Base-by-base conservation (phyloP, 37 sponge, comb jelly and placozoan genomes). In the Cladorhizidae sp. region DNA sequence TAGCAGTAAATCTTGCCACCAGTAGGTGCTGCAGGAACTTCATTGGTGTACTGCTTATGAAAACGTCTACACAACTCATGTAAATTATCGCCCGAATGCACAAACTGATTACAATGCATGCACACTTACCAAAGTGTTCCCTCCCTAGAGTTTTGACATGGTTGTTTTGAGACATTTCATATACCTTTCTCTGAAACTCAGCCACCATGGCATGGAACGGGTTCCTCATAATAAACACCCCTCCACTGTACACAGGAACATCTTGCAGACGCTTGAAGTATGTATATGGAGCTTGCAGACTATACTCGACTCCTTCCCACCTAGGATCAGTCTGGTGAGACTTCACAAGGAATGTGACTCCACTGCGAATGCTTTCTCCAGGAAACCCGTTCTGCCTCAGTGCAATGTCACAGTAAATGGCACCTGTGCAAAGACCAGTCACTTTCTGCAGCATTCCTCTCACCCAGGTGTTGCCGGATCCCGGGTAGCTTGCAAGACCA, bases 341-440 rank as follows among this genome's bases (percentile, higher is more conserved):
- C 74, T 89, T 89, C 14, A 89, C 80, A 18, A 84, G 85, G 22
- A 89, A 67, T 1, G 76, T 71, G 15, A 50, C 36, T 12, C 85
- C 85, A 80, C 76, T 89, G 21, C 70, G 32, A 18, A 89, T 70
- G 22, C 71, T 39, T 31, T 89, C 90, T 39, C 90, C 90, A 23
- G 71, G 74, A 32, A 64, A 75, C 0, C 81, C 85, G 39, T 18
- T 38, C 20, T 18, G 20, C 32, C 85, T 52, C 20, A 84, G 58
- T 7, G 45, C 26, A 0, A 36, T 31, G 54, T 89, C 85, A 74
- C 90, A 89, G 76, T 80, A 79, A 5, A 80, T 45, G 8, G 52
- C 79, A 25, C 90, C 90, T 35, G 90, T 89, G 54, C 80, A 89
- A 0, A 89, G 31, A n/a, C 90, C 90, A 25, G 90, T 89, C n/a